Evolutionary conservation across 37 sponge, comb jelly and placozoan species (phyloP).

Genomic region (Haliclona indistincta): DNA sequence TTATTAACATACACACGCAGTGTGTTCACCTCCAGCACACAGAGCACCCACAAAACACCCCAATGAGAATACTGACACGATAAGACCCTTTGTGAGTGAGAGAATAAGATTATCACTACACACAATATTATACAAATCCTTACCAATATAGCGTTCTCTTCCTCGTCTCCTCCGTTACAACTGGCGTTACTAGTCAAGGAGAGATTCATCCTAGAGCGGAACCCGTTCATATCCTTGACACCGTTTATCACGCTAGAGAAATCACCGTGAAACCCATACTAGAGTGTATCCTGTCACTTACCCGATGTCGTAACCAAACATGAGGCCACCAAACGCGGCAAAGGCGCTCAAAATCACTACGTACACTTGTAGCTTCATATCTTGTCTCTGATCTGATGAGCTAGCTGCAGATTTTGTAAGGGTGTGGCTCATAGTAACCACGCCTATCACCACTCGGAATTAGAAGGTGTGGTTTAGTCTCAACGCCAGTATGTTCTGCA

Average conservation of each 20-base stretch:
- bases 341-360: constrained; percentile 51
- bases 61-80: constrained; percentile 47
- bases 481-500: too few relatives aligned
- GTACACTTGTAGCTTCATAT: constrained; percentile 5
- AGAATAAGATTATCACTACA: not conserved
- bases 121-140: not conserved
- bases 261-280: not conserved
- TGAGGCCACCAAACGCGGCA: constrained; percentile 77
- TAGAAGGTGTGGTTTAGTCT: not conserved
- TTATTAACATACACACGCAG: constrained; percentile 1
- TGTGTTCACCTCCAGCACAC: constrained; percentile 51
- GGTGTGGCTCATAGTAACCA: not conserved
- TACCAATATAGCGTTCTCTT: constrained; percentile 13
- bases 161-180: not conserved
- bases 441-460: not conserved
- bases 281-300: constrained; percentile 6
- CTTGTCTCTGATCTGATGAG: not conserved
- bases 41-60: constrained; percentile 60
- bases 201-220: constrained; percentile 44
- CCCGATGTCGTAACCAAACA: constrained; percentile 86
- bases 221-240: constrained; percentile 62
- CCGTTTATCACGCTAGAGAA: constrained; percentile 57
- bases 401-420: too few relatives aligned
- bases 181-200: not conserved
- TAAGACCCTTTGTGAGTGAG: constrained; percentile 18